These are phyloP conservation scores for Wasmannia auropunctata DNA, from an alignment of 1,140 invertebrate genomes.

Conservation along the genomic window DNA sequence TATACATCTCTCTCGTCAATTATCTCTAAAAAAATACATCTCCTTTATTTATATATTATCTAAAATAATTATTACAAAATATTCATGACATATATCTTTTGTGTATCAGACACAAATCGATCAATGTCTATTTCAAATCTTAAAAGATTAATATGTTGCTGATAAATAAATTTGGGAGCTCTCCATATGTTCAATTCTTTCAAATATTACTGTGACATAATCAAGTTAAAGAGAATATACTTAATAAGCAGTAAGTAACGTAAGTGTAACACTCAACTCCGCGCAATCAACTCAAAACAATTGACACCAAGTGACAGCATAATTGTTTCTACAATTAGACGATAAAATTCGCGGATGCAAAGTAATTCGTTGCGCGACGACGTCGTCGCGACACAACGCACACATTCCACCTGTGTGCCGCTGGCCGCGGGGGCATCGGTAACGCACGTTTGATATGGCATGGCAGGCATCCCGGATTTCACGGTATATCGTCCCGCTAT, in stretches of 20 bases:
- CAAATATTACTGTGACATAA: neutral
- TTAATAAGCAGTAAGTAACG: neutral
- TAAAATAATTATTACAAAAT: neutral
- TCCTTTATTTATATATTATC: neutral
- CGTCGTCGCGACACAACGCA: neutral
- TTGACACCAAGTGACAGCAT: neutral
- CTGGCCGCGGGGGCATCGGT: neutral
- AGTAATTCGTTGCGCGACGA: neutral
- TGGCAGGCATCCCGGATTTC: constrained; percentile 79
- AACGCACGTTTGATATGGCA: constrained; percentile 69
- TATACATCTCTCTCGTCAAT: neutral
- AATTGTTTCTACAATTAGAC: neutral
- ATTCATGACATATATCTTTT: neutral
- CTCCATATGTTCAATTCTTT: constrained; percentile 6
- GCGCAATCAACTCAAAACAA: neutral
- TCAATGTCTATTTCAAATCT: neutral
- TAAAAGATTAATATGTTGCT: neutral
- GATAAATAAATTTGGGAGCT: neutral
- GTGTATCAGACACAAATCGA: neutral
- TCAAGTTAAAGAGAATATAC: neutral
- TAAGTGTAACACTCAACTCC: neutral
- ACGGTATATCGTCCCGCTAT: constrained; percentile 68
- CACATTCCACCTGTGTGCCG: neutral
- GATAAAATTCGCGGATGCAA: neutral
- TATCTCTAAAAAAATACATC: neutral